These are phyloP conservation scores for Sminthurides aquaticus DNA, from an alignment of 2,888 invertebrate genomes.

Conservation along the genomic window DNA sequence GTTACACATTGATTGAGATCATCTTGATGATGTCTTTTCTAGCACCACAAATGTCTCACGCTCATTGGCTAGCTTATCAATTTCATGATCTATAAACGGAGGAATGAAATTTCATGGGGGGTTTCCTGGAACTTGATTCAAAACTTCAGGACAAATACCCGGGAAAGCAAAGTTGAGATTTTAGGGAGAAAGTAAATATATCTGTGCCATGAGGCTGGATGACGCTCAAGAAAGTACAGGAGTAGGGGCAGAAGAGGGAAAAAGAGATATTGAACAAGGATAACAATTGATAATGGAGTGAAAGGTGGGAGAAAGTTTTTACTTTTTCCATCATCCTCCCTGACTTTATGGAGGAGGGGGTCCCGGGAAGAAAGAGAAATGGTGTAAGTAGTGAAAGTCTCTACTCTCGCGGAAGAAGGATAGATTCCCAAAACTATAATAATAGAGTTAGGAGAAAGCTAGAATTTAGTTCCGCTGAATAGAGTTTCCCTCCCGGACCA, in stretches of 20 bases:
- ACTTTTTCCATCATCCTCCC: neutral
- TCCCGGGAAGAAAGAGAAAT: no score
- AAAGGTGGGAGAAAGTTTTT: constrained; percentile 3
- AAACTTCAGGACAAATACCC: no score
- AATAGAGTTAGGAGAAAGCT: neutral
- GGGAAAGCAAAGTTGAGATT: no score
- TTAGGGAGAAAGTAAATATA: no score
- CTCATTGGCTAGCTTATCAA: no score
- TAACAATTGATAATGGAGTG: constrained; percentile 8
- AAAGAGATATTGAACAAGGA: neutral
- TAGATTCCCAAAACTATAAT: neutral
- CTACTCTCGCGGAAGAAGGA: neutral
- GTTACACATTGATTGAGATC: neutral
- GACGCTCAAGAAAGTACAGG: no score
- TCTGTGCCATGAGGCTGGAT: no score
- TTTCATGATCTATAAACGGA: neutral
- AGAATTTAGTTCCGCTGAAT: neutral
- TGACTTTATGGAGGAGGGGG: neutral
- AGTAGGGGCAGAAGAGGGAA: neutral
- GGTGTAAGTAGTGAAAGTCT: no score
- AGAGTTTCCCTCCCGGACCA: neutral
- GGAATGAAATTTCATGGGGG: no score
- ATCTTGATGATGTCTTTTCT: neutral
- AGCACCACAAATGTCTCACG: no score
- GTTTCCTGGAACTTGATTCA: no score